Evolutionary conservation across 2,113 vertebrate species (phyloP).

Genomic region (Clarias magur): DNA sequence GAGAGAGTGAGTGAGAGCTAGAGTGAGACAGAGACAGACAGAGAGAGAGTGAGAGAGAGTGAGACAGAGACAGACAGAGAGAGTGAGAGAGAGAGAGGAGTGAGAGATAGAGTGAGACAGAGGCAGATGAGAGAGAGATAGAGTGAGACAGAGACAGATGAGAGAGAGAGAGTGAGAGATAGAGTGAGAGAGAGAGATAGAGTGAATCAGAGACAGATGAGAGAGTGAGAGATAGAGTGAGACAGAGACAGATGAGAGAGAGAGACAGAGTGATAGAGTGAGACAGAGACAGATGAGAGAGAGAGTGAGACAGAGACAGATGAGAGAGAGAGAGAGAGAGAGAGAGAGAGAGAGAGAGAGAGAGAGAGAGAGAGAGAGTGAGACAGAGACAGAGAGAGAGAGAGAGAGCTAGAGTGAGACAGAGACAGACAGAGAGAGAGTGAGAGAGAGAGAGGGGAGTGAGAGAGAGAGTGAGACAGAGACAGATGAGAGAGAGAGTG

Average conservation of each 20-base stretch:
- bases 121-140: neutral
- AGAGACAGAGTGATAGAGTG: neutral
- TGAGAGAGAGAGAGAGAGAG: too few relatives aligned
- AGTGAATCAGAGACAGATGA: neutral
- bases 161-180: neutral
- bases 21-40: neutral
- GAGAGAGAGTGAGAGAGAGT: too few relatives aligned
- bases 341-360: neutral
- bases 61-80: too few relatives aligned
- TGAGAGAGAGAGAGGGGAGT: neutral
- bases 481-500: too few relatives aligned
- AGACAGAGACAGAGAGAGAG: neutral
- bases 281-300: accelerated
- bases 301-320: neutral
- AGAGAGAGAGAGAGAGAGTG: neutral
- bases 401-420: conserved; percentile 16
- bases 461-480: too few relatives aligned
- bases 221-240: neutral
- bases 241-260: too few relatives aligned
- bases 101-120: conserved; percentile 4
- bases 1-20: neutral
- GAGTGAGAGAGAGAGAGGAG: too few relatives aligned
- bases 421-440: too few relatives aligned
- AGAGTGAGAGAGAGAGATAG: neutral
- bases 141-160: neutral